phyloP scores from a whole-genome alignment of 1,140 invertebrate genomes.

The Agraylea sexmaculata region DNA sequence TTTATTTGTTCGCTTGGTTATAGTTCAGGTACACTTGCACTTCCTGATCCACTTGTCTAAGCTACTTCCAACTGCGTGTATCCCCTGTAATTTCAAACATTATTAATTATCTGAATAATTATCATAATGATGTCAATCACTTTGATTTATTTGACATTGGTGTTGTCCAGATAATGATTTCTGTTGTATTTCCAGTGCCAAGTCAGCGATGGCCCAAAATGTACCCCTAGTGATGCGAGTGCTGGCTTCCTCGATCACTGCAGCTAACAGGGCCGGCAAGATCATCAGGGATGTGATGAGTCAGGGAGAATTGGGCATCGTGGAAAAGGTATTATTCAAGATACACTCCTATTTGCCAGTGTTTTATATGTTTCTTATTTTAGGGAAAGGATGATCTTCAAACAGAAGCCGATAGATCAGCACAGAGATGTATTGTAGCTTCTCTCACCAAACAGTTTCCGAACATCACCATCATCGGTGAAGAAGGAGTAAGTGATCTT shows the following conservation, averaged over 20 bases:
- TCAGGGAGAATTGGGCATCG: constrained; percentile 77
- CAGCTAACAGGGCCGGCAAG: constrained; percentile 69
- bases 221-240: constrained; percentile 39
- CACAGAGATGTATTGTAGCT: constrained; percentile 83
- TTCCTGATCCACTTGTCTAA: too few relatives aligned
- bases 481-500: constrained; percentile 62
- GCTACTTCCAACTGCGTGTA: too few relatives aligned
- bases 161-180: too few relatives aligned
- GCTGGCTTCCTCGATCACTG: constrained; percentile 59
- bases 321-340: constrained; percentile 88
- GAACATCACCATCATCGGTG: constrained; percentile 79
- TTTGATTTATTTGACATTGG: too few relatives aligned
- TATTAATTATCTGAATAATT: too few relatives aligned
- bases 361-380: constrained; percentile 20
- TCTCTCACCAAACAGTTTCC: constrained; percentile 78
- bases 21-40: too few relatives aligned
- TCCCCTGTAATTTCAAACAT: too few relatives aligned
- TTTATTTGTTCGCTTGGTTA: too few relatives aligned
- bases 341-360: background rate
- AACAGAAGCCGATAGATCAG: constrained; percentile 92
- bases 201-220: constrained; percentile 17
- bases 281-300: constrained; percentile 85
- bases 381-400: constrained; percentile 89
- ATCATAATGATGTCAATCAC: too few relatives aligned
- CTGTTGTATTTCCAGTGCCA: too few relatives aligned